Conservation (phyloP, 2,888 invertebrate species). For the Tinea pellionella region DNA sequence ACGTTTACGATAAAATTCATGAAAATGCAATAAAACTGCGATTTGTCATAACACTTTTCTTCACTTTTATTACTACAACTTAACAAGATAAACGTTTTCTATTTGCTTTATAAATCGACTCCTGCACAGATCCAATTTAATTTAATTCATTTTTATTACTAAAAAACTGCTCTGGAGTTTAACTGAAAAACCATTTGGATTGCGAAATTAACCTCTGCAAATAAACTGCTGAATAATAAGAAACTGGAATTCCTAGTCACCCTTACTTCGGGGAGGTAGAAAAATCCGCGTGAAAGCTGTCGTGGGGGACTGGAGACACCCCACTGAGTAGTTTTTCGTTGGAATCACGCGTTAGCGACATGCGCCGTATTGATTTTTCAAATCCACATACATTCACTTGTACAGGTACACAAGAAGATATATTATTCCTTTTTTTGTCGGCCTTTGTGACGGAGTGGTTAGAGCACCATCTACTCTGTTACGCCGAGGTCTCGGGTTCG, state of each 20-base stretch:
- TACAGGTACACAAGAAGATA: constrained; percentile 45
- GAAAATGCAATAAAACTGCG: neutral
- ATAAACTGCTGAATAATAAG: neutral
- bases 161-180: too few species aligned
- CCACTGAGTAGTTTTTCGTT: constrained; percentile 58
- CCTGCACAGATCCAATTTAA: too few species aligned
- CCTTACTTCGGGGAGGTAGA: constrained; percentile 35
- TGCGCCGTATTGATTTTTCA: constrained; percentile 60
- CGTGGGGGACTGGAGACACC: constrained; percentile 26
- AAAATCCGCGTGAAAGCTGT: constrained; percentile 40
- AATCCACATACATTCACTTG: constrained; percentile 40
- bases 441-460: too few species aligned
- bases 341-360: constrained; percentile 65
- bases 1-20: constrained; percentile 16
- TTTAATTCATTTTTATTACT: too few species aligned
- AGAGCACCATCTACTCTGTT: too few species aligned
- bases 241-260: neutral
- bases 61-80: too few species aligned
- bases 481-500: too few species aligned
- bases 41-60: too few species aligned
- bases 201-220: too few species aligned
- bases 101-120: too few species aligned
- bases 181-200: too few species aligned
- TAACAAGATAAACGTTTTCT: too few species aligned
- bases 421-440: constrained; percentile 16